phyloP scores from a whole-genome alignment of 2,888 invertebrate genomes.

The Deroplatys truncata region DNA sequence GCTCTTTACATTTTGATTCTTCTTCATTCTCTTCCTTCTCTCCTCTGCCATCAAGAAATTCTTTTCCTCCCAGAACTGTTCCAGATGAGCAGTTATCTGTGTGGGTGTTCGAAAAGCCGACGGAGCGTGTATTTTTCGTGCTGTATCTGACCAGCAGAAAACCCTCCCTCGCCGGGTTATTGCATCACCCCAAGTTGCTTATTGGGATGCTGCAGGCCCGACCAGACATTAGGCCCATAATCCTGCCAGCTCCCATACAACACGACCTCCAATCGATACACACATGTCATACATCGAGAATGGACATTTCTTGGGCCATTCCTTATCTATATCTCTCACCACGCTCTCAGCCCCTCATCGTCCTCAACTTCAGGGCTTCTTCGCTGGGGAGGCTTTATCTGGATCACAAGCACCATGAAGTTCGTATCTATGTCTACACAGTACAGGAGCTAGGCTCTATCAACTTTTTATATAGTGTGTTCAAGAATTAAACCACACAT shows the following conservation, averaged over 20 bases:
- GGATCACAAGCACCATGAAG: neutral
- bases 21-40: neutral
- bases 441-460: neutral
- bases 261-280: neutral
- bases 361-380: neutral
- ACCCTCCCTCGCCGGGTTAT: neutral
- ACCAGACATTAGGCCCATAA: neutral
- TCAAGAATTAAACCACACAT: too few relatives aligned
- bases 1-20: neutral
- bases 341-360: neutral
- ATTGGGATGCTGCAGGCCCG: neutral
- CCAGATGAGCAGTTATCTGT: neutral
- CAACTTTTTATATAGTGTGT: too few relatives aligned
- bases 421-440: neutral
- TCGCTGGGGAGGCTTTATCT: neutral
- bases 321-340: neutral
- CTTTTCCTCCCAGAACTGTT: neutral
- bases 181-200: constrained; percentile 6
- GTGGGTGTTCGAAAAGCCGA: neutral
- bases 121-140: neutral
- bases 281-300: constrained; percentile 5
- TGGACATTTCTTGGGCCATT: neutral
- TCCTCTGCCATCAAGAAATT: neutral
- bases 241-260: neutral
- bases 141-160: neutral